Conservation (phyloP, 2,113 vertebrate species). For the Romanogobio albipinnatus region DNA sequence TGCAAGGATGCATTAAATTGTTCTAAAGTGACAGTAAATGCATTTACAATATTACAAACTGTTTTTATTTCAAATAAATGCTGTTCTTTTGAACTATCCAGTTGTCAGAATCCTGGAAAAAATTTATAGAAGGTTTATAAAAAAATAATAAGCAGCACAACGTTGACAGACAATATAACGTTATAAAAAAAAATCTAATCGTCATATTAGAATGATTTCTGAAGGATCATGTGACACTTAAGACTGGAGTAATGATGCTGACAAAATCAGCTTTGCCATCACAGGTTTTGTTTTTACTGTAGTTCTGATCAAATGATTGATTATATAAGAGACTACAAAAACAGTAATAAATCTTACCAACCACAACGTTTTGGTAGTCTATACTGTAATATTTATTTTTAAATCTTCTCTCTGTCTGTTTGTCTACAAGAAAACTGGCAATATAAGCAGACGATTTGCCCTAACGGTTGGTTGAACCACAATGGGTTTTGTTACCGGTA, state of each 20-base stretch:
- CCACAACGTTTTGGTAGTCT: neutral
- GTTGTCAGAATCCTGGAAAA: neutral
- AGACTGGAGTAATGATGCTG: too few species aligned
- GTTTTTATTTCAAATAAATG: neutral
- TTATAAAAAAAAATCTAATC: too few species aligned
- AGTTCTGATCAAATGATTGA: too few species aligned
- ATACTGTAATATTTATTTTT: neutral
- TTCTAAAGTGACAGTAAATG: neutral
- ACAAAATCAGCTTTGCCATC: too few species aligned
- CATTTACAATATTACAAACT: neutral
- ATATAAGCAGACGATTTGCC: constrained; percentile 82
- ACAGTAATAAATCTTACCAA: too few species aligned
- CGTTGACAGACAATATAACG: too few species aligned
- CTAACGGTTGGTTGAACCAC: constrained; percentile 83
- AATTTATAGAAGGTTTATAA: too few species aligned
- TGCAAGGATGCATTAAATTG: neutral
- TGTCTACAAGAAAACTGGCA: constrained; percentile 82
- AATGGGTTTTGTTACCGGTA: constrained; percentile 85
- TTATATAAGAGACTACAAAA: too few species aligned
- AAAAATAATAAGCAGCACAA: too few species aligned
- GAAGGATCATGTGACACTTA: too few species aligned
- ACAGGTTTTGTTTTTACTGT: too few species aligned
- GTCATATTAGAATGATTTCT: too few species aligned
- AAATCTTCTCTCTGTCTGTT: neutral
- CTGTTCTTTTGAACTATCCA: neutral